Percentiles rank a stretch among this genome's conserved stretches.
These are phyloP conservation scores for Aphaenogaster rudis DNA, from an alignment of 1,140 invertebrate genomes.

Conservation along the genomic window DNA sequence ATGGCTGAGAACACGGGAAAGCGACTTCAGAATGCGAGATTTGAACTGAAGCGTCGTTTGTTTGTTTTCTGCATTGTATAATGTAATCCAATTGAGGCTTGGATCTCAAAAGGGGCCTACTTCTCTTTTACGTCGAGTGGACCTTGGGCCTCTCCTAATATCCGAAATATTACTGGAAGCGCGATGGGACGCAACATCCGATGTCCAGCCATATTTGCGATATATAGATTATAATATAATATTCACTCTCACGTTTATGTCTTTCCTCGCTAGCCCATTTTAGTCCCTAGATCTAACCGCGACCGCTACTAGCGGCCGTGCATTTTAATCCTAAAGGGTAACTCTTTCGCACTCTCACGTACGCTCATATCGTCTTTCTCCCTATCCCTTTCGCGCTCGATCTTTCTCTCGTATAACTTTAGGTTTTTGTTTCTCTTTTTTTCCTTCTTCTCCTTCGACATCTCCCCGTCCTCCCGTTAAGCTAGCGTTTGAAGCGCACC, in stretches of 20 bases:
- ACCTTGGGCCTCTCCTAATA: conserved; percentile 22
- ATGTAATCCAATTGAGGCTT: conserved; percentile 36
- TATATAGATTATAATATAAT: conserved; percentile 70
- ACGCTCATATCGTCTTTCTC: conserved; percentile 43
- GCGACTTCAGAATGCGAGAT: neutral
- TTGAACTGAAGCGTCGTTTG: neutral
- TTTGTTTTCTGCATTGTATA: conserved; percentile 21
- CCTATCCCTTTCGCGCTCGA: conserved; percentile 26
- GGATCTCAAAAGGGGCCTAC: conserved; percentile 31
- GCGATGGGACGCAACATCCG: conserved; percentile 67
- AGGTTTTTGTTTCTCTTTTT: conserved; percentile 21
- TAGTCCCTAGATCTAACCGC: conserved; percentile 60
- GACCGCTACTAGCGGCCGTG: conserved; percentile 48
- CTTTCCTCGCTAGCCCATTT: conserved; percentile 63
- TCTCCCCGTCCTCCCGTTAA: conserved; percentile 27
- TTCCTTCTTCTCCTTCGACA: neutral
- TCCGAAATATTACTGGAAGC: conserved; percentile 59
- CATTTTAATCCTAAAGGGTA: conserved; percentile 62
- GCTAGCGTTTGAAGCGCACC: conserved; percentile 51
- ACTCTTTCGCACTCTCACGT: conserved; percentile 42
- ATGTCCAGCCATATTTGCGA: conserved; percentile 55
- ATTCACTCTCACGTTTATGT: conserved; percentile 69
- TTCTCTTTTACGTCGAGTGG: conserved; percentile 4
- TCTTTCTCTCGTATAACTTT: conserved; percentile 47
- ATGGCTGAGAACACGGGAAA: neutral